Evolutionary conservation across 2,113 vertebrate species (phyloP), one percentile per base, ranked within the genome.

Genomic region (Peromyscus californicus): DNA sequence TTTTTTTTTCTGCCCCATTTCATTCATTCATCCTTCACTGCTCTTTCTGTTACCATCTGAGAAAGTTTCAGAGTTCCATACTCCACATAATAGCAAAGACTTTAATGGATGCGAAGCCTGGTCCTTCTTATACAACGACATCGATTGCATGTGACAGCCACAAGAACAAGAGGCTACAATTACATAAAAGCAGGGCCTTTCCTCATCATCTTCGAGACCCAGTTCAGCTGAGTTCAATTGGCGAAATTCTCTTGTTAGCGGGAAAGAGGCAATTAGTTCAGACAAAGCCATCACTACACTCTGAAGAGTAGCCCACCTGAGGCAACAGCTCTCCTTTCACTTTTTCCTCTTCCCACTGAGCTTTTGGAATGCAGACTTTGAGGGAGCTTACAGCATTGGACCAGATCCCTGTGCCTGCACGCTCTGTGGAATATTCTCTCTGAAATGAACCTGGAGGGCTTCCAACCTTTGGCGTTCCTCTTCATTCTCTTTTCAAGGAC

Each of bases 211-310:
- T 51, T 33, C 78, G 82, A 82, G 96, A 97, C 90, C 89, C 89
- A 93, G 87, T 84, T 39, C 97, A 80, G 76, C 54, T 19, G 96
- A 89, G 93, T 94, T 78, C 94, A 96, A 96, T 98, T 74, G 63
- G 65, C 79, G 80, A 78, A 90, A 69, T 89, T 96, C 61, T 95
- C 84, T 59, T 82, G 89, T 92, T 96, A 78, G 36, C 31, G 42
- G 54, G 54, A 96, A 97, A 96, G 51, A 93, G 90, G 94, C 95
- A 97, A 96, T 98, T 98, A 95, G 82, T 72, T 33, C 75, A 91
- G 96, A 97, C 94, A 78, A 88, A 96, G 72, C 84, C 87, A 15
- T 95, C 7, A 3, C 54, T 12, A 29, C 5, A 7, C 15, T 12
- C 21, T 24, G 94, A 88, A 51, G 33, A 22, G 65, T 83, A 95